Percentiles rank a stretch among this genome's conserved stretches.
These are phyloP conservation scores for Albula glossodonta DNA, from an alignment of 2,113 vertebrate species.

Conservation along the genomic window DNA sequence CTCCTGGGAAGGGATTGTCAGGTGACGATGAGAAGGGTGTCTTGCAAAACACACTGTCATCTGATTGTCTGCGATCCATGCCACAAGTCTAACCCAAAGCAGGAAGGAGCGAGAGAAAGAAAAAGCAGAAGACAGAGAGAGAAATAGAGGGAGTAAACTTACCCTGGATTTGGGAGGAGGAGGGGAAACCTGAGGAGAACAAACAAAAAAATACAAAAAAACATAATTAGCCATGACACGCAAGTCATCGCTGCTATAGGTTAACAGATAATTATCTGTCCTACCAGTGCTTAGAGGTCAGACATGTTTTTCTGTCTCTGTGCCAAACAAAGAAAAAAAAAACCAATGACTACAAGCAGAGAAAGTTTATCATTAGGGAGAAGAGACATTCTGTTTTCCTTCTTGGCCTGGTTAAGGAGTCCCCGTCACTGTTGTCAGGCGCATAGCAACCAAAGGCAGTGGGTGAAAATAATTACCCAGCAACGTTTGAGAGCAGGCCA, in stretches of 20 bases:
- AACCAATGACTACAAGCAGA: neutral
- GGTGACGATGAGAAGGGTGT: neutral
- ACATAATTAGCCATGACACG: neutral
- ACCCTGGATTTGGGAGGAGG: conserved; percentile 76
- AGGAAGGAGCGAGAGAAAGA: conserved; percentile 20
- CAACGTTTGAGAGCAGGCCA: neutral
- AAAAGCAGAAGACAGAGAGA: conserved; percentile 4
- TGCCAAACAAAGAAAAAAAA: neutral
- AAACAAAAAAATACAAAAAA: conserved; percentile 17
- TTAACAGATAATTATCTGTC: neutral
- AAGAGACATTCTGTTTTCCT: neutral
- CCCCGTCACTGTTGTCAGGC: neutral
- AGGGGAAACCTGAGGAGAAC: conserved; percentile 67
- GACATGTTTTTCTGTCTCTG: neutral
- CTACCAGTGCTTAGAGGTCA: neutral
- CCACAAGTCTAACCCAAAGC: neutral
- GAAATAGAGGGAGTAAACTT: conserved; percentile 46
- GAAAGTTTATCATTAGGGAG: neutral
- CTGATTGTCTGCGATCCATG: conserved; percentile 6
- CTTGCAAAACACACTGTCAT: neutral
- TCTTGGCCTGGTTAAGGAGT: neutral
- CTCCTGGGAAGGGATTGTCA: neutral
- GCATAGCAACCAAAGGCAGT: neutral
- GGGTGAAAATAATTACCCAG: neutral
- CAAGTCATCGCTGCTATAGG: neutral